Base-by-base conservation (phyloP, 2,113 vertebrate genomes). In the Platanista minor region DNA sequence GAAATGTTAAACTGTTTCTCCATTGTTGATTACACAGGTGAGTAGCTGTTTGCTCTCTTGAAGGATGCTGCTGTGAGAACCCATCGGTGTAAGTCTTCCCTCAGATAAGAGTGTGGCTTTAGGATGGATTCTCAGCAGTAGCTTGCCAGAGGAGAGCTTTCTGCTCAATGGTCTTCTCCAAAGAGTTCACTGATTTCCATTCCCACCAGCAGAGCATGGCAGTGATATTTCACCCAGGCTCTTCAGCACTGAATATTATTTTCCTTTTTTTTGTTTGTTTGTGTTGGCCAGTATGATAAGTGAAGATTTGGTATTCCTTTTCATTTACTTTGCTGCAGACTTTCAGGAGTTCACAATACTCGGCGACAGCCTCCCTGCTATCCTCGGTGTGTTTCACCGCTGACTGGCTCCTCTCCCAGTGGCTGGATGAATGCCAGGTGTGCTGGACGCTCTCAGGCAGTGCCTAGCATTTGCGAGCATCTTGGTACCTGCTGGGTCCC, bases 341-440 rank as follows among this genome's bases (percentile, higher is more conserved):
- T 23, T 25, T 9, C 12, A 3, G 61, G 52, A 3, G 39, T 6
- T 57, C 4, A 1, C 2, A 2, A 7, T 20, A 39, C 6, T 31
- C 17, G 5, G 6, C 7, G 33, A 17, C 46, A 20, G 1, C 5
- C 71, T 25, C 25, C 25, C 1, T 18, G 5, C 12, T 33, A 9
- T 61, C 11, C 29, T 52, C 13, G 29, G 20, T 17, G 25, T 18
- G 49, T 52, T 27, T 25, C 31, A 21, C 15, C 6, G 1, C 25
- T 52, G 4, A 5, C 21, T 15, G 11, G 21, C 41, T 29, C 23
- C n/a, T 61, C 69, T 39, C 23, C 52, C 4, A 1, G 29, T 1
- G 2, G 33, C 67, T 6, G 31, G 3, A 64, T 4, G 9, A 31
- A 57, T 0, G 1, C 46, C n/a, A 3, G 67, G 8, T 2, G 0